These are phyloP conservation scores for Spinus olivaceus DNA, from an alignment of 2,797 vertebrate genomes.

Conservation along the genomic window DNA sequence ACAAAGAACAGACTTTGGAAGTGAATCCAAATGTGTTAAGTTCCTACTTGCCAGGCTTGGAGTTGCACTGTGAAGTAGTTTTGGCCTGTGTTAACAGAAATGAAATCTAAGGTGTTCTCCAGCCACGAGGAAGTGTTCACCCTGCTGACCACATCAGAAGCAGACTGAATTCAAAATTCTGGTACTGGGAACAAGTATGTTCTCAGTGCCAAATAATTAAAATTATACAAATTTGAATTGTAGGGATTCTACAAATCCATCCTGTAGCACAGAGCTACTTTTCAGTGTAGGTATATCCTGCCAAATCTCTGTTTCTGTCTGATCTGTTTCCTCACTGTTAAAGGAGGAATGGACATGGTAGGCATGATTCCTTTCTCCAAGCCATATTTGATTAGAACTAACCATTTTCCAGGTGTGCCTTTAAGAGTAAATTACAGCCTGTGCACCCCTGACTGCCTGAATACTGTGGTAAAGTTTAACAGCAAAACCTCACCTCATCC, in stretches of 20 bases:
- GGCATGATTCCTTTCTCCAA: background rate
- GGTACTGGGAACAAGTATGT: background rate
- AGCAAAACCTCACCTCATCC: background rate
- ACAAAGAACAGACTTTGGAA: background rate
- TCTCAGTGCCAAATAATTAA: background rate
- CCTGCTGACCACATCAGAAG: background rate
- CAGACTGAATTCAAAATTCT: background rate
- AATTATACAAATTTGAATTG: background rate
- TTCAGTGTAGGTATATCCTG: background rate
- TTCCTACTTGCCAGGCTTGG: background rate
- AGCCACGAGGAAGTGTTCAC: background rate
- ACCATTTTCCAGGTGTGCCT: background rate
- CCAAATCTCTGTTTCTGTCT: background rate
- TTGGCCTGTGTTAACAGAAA: background rate
- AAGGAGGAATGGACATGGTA: background rate
- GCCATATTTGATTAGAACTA: background rate
- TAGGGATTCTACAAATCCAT: background rate
- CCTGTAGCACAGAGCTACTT: background rate
- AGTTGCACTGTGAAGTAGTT: background rate
- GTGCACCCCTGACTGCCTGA: background rate
- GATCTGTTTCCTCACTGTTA: background rate
- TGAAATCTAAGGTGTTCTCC: background rate
- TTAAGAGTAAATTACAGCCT: background rate
- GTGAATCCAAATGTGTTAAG: background rate
- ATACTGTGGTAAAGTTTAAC: background rate